Base-by-base conservation (phyloP, 2,888 invertebrate species). In the Dorcus hopei region DNA sequence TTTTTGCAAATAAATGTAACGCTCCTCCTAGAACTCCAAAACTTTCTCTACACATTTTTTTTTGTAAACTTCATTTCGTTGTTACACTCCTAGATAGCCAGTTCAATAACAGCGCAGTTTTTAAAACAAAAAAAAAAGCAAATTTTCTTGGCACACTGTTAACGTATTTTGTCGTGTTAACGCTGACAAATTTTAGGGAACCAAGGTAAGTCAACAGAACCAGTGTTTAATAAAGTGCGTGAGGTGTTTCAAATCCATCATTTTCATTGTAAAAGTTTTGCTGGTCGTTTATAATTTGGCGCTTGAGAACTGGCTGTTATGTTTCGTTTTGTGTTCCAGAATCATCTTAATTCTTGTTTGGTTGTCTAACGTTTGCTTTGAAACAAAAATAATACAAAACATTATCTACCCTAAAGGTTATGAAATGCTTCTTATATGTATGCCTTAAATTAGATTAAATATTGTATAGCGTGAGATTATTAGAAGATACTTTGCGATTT, bases 161-260 rank as follows among this genome's bases (percentile, higher is more conserved):
- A 41, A 52, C 41, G 41, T 41, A 38, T 9, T n/a, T 49, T 49
- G 26, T 50, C 58, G 59, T 65, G 62, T 65, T 65, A 63, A 61
- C 62, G 63, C 65, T 63, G 57, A 56, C 62, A 43, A 51, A 52
- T 52, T 50, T 52, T 59, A 63, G 65, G 65, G 62, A 61, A 50
- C 41, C 26, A 63, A 65, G 65, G 65, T 65, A 63, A 57, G 57
- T 54, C 58, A 51, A 52, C 7, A 38, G 49, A 39, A 53, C 38
- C 40, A 58, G 23, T 47, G 26, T 19, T 19, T 8, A 7, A 9
- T 50, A 11, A 50, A 11, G 6, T 38, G 14, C 14, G 14, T 14
- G 43, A 14, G 14, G 38, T 23, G 50, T 50, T 14, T 50, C 33
- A 49, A 23, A 19, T 7, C 14, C 5, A 26, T 33, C 38, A 9